Conservation (phyloP, 2,797 vertebrate species). For the Streptopelia turtur region DNA sequence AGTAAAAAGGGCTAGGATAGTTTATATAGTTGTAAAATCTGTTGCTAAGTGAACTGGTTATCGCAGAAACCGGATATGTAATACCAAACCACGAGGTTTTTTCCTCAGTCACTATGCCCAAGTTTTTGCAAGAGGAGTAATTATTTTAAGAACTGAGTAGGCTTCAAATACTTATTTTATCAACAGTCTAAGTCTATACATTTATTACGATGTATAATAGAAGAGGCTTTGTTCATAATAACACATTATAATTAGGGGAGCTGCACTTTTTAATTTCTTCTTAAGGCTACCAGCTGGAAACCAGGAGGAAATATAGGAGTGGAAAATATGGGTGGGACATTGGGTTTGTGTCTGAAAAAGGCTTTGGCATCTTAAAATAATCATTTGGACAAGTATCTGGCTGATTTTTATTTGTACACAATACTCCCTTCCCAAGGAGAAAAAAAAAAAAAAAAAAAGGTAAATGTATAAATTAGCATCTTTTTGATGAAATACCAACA, state of each 20-base stretch:
- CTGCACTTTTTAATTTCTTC: not conserved
- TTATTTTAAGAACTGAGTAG: not conserved
- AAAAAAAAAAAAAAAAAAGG: not conserved
- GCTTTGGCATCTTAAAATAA: not conserved
- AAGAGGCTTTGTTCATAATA: not conserved
- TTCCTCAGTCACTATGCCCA: not conserved
- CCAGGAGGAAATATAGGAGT: not conserved
- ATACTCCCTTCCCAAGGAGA: rapidly evolving
- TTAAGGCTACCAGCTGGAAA: not conserved
- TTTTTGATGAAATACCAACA: not conserved
- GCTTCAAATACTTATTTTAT: not conserved
- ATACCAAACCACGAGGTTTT: not conserved
- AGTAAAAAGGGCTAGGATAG: not conserved
- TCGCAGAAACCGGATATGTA: not conserved
- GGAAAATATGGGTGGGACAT: not conserved
- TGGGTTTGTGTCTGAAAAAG: not conserved
- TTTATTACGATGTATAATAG: not conserved
- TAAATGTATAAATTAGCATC: not conserved
- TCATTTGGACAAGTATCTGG: not conserved
- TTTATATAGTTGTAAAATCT: not conserved
- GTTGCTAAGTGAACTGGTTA: not conserved
- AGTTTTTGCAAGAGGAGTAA: not conserved
- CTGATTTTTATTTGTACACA: not conserved
- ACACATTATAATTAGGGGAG: not conserved
- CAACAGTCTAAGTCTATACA: not conserved